These are phyloP conservation scores for Pogonocherus hispidulus DNA, from an alignment of 2,888 invertebrate species.

Conservation along the genomic window DNA sequence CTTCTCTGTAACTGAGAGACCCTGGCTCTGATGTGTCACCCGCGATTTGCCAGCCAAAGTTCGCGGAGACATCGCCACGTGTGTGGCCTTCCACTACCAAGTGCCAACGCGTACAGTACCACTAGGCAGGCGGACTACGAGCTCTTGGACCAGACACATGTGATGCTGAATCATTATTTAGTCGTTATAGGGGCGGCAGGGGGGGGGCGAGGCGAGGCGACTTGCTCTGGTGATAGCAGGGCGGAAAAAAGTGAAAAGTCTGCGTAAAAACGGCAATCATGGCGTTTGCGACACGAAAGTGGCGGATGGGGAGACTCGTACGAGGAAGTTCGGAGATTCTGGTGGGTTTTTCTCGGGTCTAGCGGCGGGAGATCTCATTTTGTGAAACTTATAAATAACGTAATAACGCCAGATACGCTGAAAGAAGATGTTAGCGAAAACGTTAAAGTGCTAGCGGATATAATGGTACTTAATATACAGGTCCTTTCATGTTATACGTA, in stretches of 20 bases:
- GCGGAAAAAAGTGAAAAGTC: neutral
- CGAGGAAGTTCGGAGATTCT: neutral
- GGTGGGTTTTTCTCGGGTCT: neutral
- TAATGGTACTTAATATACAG: neutral
- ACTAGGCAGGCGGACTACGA: conserved; percentile 1
- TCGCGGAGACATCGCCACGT: too few species aligned
- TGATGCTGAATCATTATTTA: conserved; percentile 1
- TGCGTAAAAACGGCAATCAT: neutral
- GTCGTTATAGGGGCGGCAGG: neutral
- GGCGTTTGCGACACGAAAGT: neutral
- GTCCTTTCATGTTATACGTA: neutral
- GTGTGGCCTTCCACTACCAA: too few species aligned
- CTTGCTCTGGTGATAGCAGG: neutral
- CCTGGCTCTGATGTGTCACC: too few species aligned
- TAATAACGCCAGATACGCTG: neutral
- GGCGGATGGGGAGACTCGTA: neutral
- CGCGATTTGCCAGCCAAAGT: too few species aligned
- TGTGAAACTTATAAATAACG: neutral
- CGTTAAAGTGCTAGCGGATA: neutral
- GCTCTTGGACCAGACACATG: neutral
- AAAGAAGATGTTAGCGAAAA: neutral
- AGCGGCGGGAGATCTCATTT: neutral
- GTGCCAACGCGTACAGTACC: too few species aligned
- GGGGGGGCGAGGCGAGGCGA: neutral
- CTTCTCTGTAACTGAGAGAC: too few species aligned